phyloP scores from a whole-genome alignment of 2,888 invertebrate genomes.

The Hedya salicella region DNA sequence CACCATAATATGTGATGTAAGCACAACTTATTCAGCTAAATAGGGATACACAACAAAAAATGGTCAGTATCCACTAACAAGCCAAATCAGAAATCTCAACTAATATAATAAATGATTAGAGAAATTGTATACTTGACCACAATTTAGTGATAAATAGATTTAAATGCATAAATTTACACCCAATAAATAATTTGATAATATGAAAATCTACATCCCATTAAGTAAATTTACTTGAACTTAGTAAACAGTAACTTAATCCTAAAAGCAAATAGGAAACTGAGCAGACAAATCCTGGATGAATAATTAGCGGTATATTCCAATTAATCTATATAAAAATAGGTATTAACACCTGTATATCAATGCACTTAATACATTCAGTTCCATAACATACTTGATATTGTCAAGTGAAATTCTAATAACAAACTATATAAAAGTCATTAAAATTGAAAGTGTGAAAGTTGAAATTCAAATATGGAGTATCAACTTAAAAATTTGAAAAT shows the following conservation, averaged over 20 bases:
- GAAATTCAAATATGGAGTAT: too few relatives aligned
- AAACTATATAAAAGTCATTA: too few relatives aligned
- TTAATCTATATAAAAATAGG: slow-evolving; percentile 7
- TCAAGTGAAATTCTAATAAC: too few relatives aligned
- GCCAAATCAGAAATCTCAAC: neutral
- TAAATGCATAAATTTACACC: slow-evolving; percentile 31
- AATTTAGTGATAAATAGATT: slow-evolving; percentile 28
- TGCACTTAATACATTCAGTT: neutral
- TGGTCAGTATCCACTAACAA: neutral
- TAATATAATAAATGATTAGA: neutral
- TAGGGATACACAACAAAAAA: neutral
- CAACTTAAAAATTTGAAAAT: too few relatives aligned
- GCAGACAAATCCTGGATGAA: slow-evolving; percentile 6
- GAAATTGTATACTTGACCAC: neutral
- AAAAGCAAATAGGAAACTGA: slow-evolving; percentile 8
- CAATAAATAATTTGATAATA: slow-evolving; percentile 16
- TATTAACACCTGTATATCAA: neutral
- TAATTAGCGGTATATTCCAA: slow-evolving; percentile 11
- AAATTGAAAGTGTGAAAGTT: too few relatives aligned
- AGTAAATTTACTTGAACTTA: slow-evolving; percentile 18
- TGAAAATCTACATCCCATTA: slow-evolving; percentile 32
- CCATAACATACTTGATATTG: neutral
- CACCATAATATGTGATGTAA: slow-evolving; percentile 14
- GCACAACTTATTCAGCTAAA: slow-evolving; percentile 1
- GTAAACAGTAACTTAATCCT: slow-evolving; percentile 25